These are phyloP conservation scores for Palythoa grandiflora DNA, from an alignment of 92 coral and sea anemone genomes.

Conservation along the genomic window DNA sequence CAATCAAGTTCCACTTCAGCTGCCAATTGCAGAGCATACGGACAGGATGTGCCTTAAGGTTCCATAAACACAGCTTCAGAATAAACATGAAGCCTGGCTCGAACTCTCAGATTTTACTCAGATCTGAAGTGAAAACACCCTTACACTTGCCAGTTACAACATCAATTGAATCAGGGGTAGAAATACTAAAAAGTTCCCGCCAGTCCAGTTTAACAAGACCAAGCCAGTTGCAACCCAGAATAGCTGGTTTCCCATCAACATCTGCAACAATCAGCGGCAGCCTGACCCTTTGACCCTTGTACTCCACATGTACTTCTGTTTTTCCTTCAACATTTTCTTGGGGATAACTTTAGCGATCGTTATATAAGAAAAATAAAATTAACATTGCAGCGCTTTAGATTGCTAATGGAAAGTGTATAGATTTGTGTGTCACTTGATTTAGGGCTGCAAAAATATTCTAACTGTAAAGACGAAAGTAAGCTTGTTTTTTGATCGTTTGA, in stretches of 20 bases:
- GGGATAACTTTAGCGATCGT: neutral
- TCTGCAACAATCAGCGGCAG: neutral
- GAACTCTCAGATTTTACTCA: conserved; percentile 2
- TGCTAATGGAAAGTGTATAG: no score
- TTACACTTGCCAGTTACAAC: neutral
- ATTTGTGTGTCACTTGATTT: no score
- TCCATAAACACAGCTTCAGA: neutral
- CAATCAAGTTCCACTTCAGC: conserved; percentile 46
- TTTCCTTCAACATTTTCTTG: neutral
- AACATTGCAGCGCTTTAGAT: no score
- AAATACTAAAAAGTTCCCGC: neutral
- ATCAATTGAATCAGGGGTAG: neutral
- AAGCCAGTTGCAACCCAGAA: neutral
- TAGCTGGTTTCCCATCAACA: conserved; percentile 4
- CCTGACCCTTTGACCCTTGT: neutral
- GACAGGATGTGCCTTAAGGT: conserved; percentile 12
- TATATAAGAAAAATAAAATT: no score
- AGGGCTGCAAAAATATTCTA: no score
- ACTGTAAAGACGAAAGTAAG: no score
- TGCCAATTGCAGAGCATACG: conserved; percentile 15
- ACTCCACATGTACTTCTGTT: neutral
- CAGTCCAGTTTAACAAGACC: conserved; percentile 4
- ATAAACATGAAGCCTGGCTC: conserved; percentile 1
- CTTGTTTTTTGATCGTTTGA: no score
- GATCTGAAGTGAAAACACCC: conserved; percentile 6